Evolutionary conservation across 2,888 invertebrate genomes (phyloP).

Genomic region (Tetropium fuscum): DNA sequence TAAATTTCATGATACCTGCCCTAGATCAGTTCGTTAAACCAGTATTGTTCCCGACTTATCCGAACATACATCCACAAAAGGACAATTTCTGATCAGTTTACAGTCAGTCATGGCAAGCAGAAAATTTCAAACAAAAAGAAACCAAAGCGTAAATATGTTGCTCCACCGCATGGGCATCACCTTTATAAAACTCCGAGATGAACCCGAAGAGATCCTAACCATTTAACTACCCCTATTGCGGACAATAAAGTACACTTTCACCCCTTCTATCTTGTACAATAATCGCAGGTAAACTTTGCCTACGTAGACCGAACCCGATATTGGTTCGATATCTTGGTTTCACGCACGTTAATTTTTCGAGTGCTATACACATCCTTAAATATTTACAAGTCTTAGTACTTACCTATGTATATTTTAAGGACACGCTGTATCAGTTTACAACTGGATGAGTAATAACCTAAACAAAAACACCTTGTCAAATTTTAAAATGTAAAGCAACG

Average conservation of each 20-base stretch:
- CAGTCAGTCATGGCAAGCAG: conserved; percentile 44
- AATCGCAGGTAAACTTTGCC: conserved; percentile 40
- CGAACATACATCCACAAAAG: conserved; percentile 64
- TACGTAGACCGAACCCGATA: neutral
- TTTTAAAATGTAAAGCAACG: conserved; percentile 41
- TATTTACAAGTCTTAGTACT: too few species aligned
- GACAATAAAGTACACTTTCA: conserved; percentile 48
- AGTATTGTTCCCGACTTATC: conserved; percentile 62
- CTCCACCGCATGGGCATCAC: conserved; percentile 29
- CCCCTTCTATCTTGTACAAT: conserved; percentile 39
- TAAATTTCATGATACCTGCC: conserved; percentile 57
- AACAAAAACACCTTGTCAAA: conserved; percentile 49
- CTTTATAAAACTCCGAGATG: conserved; percentile 46
- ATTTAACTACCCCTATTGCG: conserved; percentile 61
- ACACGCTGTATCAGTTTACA: conserved; percentile 44
- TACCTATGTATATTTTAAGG: conserved; percentile 42
- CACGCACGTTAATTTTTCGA: conserved; percentile 47
- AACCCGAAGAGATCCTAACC: conserved; percentile 57
- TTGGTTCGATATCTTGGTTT: conserved; percentile 13
- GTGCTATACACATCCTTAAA: conserved; percentile 25
- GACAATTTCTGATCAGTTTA: conserved; percentile 63
- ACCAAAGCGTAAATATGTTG: neutral
- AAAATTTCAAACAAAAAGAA: conserved; percentile 7
- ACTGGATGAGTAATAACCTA: conserved; percentile 48
- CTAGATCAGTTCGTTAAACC: conserved; percentile 62